Conservation (phyloP, 2,888 invertebrate genomes). For the Pteria penguin region DNA sequence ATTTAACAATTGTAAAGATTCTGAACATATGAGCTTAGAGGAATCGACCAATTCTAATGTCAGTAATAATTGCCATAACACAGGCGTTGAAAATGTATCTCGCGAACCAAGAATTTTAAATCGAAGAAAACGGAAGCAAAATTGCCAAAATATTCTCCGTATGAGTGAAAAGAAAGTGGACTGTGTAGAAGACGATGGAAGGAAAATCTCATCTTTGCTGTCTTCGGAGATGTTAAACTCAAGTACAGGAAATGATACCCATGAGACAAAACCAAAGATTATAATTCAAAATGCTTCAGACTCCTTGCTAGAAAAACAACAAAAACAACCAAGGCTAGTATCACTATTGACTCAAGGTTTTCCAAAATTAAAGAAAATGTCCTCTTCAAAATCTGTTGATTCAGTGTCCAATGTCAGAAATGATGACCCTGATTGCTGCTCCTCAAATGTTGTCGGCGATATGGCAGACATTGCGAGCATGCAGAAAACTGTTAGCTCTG, state of each 20-base stretch:
- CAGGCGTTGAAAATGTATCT: no score
- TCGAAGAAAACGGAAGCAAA: neutral
- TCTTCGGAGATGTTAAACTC: neutral
- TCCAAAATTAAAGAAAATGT: no score
- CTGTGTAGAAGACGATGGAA: neutral
- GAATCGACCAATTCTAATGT: neutral
- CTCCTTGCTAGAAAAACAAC: neutral
- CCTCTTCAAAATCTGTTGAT: neutral
- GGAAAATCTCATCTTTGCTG: neutral
- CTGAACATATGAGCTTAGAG: neutral
- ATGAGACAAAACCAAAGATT: neutral
- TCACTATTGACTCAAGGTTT: neutral
- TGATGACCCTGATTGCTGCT: neutral
- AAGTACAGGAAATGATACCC: neutral
- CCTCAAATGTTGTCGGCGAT: neutral
- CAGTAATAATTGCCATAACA: neutral
- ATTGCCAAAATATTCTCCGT: neutral
- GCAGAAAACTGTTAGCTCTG: neutral
- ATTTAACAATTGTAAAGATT: neutral
- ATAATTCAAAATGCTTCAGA: neutral
- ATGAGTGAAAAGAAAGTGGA: neutral
- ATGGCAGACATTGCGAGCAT: conserved; percentile 3
- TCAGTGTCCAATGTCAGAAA: neutral
- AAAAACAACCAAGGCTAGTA: neutral
- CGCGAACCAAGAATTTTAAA: neutral